Evolutionary conservation across 2,888 invertebrate genomes (phyloP), one percentile per base, ranked within the genome.

Genomic region (Listrodromus nycthemerus): DNA sequence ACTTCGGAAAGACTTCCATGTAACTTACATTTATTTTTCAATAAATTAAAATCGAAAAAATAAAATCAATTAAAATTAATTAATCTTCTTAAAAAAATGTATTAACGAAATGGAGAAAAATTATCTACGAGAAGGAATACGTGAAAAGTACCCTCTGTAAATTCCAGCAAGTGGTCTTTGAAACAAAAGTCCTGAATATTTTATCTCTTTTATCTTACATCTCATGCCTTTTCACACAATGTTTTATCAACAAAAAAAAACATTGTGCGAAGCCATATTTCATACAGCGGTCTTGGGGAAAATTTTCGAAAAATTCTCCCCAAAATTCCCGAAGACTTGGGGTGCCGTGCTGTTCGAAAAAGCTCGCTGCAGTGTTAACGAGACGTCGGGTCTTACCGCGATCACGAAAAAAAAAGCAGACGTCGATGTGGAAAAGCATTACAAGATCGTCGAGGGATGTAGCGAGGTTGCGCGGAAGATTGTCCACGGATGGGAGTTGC

Each of bases 401-500:
- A 41, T 0, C 3, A 5, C 19, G n/a, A 70, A 52, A 13, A 52
- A 37, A 52, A 37, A 70, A 41, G 41, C 13, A 41, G 13, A 41
- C 41, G 41, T 3, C 2, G 41, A 55, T 10, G 30, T 67, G 13
- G 80, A n/a, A 30, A 52, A 24, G 77, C 3, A 55, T 55, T 69
- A 48, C 37, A 69, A 24, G 79, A 71, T 50, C 6, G 63, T 24
- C 65, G 58, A 30, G 70, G 37, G 33, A 37, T 33, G 48, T n/a
- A 75, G 80, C 52, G 48, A 27, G 69, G 65, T 77, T 70, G 80
- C 74, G 73, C 58, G 77, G 30, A 73, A 50, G 41, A 77, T 74
- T 69, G 33, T 24, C 24, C 33, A 58, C 27, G 71, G 52, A 50
- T 50, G 63, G 58, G 65, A 55, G 75, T 27, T 30, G 61, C 50